These are phyloP conservation scores for Callopanchax toddi DNA, from an alignment of 2,113 vertebrate species.

Conservation along the genomic window DNA sequence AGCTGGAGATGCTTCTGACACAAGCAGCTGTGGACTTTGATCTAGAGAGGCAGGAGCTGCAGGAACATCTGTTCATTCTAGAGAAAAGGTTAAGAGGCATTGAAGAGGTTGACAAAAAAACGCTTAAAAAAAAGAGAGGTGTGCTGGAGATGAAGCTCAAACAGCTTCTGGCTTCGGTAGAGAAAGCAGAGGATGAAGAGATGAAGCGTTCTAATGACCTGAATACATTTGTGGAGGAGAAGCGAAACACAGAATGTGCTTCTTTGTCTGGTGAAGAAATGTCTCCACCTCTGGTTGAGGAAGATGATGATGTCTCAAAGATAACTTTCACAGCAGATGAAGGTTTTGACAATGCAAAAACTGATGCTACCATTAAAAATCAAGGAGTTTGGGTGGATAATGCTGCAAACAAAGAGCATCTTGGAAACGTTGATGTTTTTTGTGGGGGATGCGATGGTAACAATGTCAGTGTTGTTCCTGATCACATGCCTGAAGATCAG, in stretches of 20 bases:
- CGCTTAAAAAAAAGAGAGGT: slow-evolving; percentile 73
- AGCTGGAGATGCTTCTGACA: slow-evolving; percentile 70
- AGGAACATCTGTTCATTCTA: slow-evolving; percentile 63
- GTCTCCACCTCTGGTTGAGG: not conserved
- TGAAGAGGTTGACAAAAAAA: slow-evolving; percentile 63
- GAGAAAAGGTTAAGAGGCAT: slow-evolving; percentile 69
- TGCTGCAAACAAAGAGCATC: not conserved
- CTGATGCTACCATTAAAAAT: too few relatives aligned
- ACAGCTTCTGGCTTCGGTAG: slow-evolving; percentile 43
- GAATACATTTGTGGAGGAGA: slow-evolving; percentile 1
- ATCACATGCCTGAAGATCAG: not conserved
- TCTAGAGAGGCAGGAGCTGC: slow-evolving; percentile 76
- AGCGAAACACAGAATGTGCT: not conserved
- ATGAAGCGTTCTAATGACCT: slow-evolving; percentile 3
- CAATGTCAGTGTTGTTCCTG: not conserved
- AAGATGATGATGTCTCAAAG: not conserved
- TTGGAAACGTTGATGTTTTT: not conserved
- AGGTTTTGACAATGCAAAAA: too few relatives aligned
- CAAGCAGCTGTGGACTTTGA: slow-evolving; percentile 72
- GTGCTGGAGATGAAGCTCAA: slow-evolving; percentile 64
- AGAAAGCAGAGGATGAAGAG: slow-evolving; percentile 18
- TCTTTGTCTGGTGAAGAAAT: slow-evolving; percentile 20
- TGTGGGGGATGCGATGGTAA: not conserved
- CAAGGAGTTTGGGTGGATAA: not conserved
- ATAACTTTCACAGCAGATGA: too few relatives aligned